Evolutionary conservation across 2,797 vertebrate genomes (phyloP), one percentile per base, ranked within the genome.

Genomic region (Enteromius radiatus): DNA sequence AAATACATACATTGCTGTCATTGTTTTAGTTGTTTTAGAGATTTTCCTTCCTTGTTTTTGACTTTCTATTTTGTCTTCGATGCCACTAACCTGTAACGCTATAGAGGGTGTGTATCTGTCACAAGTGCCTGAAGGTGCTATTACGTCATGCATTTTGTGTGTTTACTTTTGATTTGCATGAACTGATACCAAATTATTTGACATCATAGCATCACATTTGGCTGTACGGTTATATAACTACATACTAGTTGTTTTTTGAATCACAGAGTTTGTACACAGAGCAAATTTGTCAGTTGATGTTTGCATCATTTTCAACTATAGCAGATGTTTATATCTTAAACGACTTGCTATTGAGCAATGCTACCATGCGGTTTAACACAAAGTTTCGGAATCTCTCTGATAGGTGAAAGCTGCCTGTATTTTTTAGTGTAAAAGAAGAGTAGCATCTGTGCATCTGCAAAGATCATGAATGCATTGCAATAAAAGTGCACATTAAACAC

Each of bases 151-250:
- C 73, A 64, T 43, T 74, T 81, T 74, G 31, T 41, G 54, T 81
- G 59, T 81, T 81, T 47, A 74, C 54, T n/a, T 82, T 65, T 41
- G 47, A 26, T 82, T 68, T 56, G 33, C 49, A 23, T 52, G 49
- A 36, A 65, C 45, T 52, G 54, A 82, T 76, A 67, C n/a, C 49
- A 67, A 17, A 65, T 67, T 10, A 76, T 67, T 43, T 81, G n/a
- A 64, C 47, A 14, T 65, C 28, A 61, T 47, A 36, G 19, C 8
- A 0, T 73, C 31, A 52, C 65, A n/a, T 80, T 33, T 70, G 67
- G n/a, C 15, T 74, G 8, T 33, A 63, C 31, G 11, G 47, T 43
- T 5, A 56, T 68, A 17, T 26, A 38, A 5, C 31, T 28, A 3
- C 4, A 3, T 54, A 68, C 17, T 79, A 1, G 6, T 67, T 52